These are phyloP conservation scores for Odontomyia ornata DNA, from an alignment of 2,888 invertebrate genomes.

Conservation along the genomic window DNA sequence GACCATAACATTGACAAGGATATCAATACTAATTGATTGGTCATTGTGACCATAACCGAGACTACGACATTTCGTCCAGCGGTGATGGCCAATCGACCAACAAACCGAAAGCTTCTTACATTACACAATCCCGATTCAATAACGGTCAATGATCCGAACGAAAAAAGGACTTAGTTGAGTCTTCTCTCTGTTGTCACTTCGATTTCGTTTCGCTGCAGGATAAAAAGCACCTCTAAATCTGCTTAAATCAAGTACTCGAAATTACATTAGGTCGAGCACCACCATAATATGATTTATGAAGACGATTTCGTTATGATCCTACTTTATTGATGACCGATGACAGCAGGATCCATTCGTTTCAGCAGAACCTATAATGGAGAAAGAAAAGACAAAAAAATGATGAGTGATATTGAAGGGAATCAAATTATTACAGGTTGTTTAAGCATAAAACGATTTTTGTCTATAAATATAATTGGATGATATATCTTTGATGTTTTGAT, in stretches of 20 bases:
- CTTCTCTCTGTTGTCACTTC: no score
- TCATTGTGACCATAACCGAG: slow-evolving; percentile 2
- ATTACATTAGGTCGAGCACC: slow-evolving; percentile 11
- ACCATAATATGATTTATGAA: slow-evolving; percentile 14
- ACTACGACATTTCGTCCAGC: slow-evolving; percentile 8
- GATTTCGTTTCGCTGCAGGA: background rate
- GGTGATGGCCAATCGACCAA: background rate
- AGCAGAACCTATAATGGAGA: background rate
- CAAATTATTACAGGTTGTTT: background rate
- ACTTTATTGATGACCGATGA: background rate
- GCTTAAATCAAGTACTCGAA: slow-evolving; percentile 12
- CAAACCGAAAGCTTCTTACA: background rate
- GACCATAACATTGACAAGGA: background rate
- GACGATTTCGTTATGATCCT: slow-evolving; percentile 5
- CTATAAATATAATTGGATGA: no score
- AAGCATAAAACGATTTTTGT: background rate
- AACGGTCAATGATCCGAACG: no score
- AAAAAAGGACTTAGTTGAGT: no score
- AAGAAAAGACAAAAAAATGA: background rate
- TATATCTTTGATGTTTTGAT: no score
- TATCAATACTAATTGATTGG: slow-evolving; percentile 17
- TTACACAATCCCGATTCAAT: background rate
- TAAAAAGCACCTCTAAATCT: slow-evolving; percentile 2
- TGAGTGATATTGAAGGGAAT: no score
- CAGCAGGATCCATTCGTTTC: background rate